Conservation (phyloP, 1,140 invertebrate species). For the Andrena cerasifolii region DNA sequence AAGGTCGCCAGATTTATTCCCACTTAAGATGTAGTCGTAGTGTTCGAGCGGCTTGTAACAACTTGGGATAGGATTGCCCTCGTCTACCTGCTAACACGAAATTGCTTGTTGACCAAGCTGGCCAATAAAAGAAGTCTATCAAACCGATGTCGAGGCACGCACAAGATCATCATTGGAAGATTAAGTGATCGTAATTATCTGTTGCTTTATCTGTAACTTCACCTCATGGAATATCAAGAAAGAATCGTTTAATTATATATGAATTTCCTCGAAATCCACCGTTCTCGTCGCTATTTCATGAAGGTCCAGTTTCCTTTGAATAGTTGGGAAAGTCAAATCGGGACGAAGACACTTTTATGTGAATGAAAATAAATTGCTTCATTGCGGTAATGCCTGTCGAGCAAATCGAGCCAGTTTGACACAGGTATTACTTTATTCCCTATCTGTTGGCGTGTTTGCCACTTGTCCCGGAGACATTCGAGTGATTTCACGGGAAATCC, state of each 20-base stretch:
- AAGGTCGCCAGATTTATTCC: slow-evolving; percentile 49
- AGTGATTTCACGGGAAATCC: slow-evolving; percentile 12
- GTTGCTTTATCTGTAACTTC: background rate
- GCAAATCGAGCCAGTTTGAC: too few relatives aligned
- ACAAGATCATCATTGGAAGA: slow-evolving; percentile 12
- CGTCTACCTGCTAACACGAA: slow-evolving; percentile 65
- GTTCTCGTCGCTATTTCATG: too few relatives aligned
- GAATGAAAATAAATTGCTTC: background rate
- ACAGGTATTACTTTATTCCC: background rate
- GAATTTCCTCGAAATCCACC: too few relatives aligned
- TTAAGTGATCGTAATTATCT: slow-evolving; percentile 29
- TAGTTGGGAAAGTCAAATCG: too few relatives aligned
- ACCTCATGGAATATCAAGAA: background rate
- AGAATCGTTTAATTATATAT: background rate
- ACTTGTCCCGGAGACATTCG: background rate
- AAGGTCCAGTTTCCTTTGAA: too few relatives aligned
- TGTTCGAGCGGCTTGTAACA: slow-evolving; percentile 44
- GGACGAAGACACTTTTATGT: background rate
- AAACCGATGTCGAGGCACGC: slow-evolving; percentile 36
- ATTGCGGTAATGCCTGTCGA: too few relatives aligned
- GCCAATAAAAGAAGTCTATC: slow-evolving; percentile 67
- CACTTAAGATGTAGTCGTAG: slow-evolving; percentile 38
- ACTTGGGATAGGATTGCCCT: slow-evolving; percentile 46
- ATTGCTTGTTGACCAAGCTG: slow-evolving; percentile 67
- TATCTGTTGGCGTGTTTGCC: background rate